phyloP scores from a whole-genome alignment of 2,797 vertebrate genomes.

The Salarias fasciatus region DNA sequence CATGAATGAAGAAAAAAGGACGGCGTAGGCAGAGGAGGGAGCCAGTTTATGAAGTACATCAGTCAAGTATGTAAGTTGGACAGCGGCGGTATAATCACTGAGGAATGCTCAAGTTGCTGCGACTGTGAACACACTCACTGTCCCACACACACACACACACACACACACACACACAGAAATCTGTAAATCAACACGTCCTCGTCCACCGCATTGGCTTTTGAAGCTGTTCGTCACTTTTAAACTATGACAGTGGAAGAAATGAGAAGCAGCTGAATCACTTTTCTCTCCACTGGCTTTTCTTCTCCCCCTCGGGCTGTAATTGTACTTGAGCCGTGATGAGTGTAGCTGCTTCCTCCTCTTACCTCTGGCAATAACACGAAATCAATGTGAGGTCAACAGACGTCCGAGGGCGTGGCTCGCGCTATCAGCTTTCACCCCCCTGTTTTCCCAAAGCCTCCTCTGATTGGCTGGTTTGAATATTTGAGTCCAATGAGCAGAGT shows the following conservation, averaged over 20 bases:
- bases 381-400: slow-evolving; percentile 35
- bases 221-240: slow-evolving; percentile 44
- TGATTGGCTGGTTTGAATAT: slow-evolving; percentile 67
- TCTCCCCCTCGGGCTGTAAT: slow-evolving; percentile 24
- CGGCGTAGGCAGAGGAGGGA: slow-evolving; percentile 31
- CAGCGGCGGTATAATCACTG: slow-evolving; percentile 71
- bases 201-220: slow-evolving; percentile 56
- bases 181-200: slow-evolving; percentile 57
- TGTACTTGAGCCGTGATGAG: slow-evolving; percentile 15
- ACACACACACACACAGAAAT: slow-evolving; percentile 25
- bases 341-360: slow-evolving; percentile 13
- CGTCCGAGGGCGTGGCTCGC: slow-evolving; percentile 25
- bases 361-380: slow-evolving; percentile 11
- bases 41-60: slow-evolving; percentile 63
- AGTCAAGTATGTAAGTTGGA: slow-evolving; percentile 70
- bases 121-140: slow-evolving; percentile 52
- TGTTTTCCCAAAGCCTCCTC: slow-evolving; percentile 18
- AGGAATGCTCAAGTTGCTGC: slow-evolving; percentile 73
- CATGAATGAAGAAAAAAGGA: slow-evolving; percentile 44
- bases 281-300: slow-evolving; percentile 10
- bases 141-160: slow-evolving; percentile 37
- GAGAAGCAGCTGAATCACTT: slow-evolving; percentile 30
- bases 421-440: slow-evolving; percentile 48
- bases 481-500: slow-evolving; percentile 18
- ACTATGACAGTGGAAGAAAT: slow-evolving; percentile 24